phyloP scores from a whole-genome alignment of 53 echinoderm and acorn worm species.

The Arbacia lixula region DNA sequence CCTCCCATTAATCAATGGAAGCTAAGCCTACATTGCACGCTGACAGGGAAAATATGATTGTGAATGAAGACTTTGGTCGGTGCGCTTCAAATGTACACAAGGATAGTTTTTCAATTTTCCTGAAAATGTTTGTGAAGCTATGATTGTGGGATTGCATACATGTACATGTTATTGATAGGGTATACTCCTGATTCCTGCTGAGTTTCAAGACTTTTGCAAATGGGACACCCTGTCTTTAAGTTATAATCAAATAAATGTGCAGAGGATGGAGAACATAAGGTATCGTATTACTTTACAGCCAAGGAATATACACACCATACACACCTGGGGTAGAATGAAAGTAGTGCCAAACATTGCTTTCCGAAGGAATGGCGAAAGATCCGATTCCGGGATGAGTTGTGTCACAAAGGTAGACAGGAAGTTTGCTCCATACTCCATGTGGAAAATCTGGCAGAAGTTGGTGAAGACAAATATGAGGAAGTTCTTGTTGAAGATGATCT shows the following conservation, averaged over 20 bases:
- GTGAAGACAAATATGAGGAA: constrained; percentile 79
- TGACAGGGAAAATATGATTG: no score
- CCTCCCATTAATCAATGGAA: no score
- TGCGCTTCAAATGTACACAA: no score
- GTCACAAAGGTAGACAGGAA: constrained; percentile 84
- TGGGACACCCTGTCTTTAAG: neutral
- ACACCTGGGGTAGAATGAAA: constrained; percentile 82
- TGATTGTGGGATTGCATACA: no score
- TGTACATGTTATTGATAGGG: no score
- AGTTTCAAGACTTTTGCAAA: no score
- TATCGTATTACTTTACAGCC: neutral
- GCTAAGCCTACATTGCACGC: no score
- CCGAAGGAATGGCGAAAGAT: constrained; percentile 64
- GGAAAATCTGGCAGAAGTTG: constrained; percentile 88
- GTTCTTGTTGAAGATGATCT: constrained; percentile 75
- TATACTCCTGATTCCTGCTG: no score
- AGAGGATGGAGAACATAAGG: neutral
- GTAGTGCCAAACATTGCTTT: constrained; percentile 84
- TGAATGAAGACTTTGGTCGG: no score
- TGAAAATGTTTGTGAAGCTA: no score
- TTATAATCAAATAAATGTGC: neutral
- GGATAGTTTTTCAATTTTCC: no score
- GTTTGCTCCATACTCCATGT: constrained; percentile 77
- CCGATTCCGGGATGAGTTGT: constrained; percentile 74
- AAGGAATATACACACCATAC: neutral